These are phyloP conservation scores for Agelaius tricolor DNA, from an alignment of 2,113 vertebrate species.

Conservation along the genomic window DNA sequence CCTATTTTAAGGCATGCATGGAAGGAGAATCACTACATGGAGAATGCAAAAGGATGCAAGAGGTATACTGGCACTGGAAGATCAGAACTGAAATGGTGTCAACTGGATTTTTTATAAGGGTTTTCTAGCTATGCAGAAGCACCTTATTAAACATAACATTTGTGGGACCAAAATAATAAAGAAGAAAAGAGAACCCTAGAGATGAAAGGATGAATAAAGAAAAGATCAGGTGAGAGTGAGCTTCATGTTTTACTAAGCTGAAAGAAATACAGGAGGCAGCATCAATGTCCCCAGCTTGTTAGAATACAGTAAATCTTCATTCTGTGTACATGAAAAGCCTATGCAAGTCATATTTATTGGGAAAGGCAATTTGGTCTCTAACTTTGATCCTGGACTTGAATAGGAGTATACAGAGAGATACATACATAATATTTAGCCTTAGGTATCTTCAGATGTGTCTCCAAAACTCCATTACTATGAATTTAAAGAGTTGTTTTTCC, in stretches of 20 bases:
- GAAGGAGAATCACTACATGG: not conserved
- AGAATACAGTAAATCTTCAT: not conserved
- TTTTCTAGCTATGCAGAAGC: not conserved
- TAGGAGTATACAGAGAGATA: not conserved
- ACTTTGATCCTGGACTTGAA: not conserved
- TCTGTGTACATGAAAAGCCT: not conserved
- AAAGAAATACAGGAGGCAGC: not conserved
- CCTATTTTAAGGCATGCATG: slow-evolving; percentile 18
- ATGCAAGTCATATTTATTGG: not conserved
- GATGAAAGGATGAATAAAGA: not conserved
- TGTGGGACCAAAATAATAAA: not conserved
- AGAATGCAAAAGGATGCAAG: not conserved
- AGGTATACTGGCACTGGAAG: not conserved
- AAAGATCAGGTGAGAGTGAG: not conserved
- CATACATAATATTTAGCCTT: not conserved
- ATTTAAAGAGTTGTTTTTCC: not conserved
- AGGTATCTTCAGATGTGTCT: not conserved
- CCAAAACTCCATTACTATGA: not conserved
- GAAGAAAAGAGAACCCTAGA: not conserved
- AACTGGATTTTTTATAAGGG: not conserved
- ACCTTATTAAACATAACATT: not conserved
- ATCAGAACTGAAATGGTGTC: not conserved
- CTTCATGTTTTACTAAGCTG: not conserved
- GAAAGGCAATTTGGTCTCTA: not conserved
- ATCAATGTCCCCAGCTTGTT: not conserved